Conservation (phyloP, 2,888 invertebrate species). For the Caenorhabditis uteleia region DNA sequence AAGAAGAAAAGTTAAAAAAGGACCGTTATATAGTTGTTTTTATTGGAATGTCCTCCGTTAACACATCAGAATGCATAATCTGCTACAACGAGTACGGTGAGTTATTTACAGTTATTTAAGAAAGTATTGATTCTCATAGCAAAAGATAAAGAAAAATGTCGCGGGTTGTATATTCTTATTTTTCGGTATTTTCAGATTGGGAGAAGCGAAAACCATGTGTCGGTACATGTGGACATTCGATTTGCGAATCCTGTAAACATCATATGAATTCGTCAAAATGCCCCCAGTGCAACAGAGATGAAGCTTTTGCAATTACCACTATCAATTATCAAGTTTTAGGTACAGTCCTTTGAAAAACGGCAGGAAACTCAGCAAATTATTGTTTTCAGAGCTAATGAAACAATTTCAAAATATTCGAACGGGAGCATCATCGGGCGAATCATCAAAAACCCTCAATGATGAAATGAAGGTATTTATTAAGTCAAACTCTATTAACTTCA, state of each 20-base stretch:
- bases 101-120: not conserved
- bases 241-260: constrained; percentile 30
- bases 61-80: constrained; percentile 31
- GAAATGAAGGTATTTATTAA: not conserved
- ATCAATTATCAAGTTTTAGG: constrained; percentile 36
- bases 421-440: too few relatives aligned
- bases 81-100: constrained; percentile 36
- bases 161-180: not conserved
- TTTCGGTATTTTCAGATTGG: constrained; percentile 15
- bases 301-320: constrained; percentile 32
- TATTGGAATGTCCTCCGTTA: too few relatives aligned
- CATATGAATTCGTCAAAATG: constrained; percentile 33
- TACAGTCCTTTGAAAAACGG: not conserved
- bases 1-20: too few relatives aligned
- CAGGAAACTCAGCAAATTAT: too few relatives aligned
- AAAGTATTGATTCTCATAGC: not conserved
- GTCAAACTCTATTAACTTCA: not conserved
- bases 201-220: constrained; percentile 24
- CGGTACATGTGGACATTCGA: constrained; percentile 36
- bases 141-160: too few relatives aligned
- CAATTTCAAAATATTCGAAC: too few relatives aligned
- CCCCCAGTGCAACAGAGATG: constrained; percentile 35
- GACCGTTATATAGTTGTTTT: too few relatives aligned
- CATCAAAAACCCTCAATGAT: too few relatives aligned
- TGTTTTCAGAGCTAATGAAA: too few relatives aligned